Evolutionary conservation across 1,140 invertebrate genomes (phyloP).

Genomic region (Drosophila rhopaloa): DNA sequence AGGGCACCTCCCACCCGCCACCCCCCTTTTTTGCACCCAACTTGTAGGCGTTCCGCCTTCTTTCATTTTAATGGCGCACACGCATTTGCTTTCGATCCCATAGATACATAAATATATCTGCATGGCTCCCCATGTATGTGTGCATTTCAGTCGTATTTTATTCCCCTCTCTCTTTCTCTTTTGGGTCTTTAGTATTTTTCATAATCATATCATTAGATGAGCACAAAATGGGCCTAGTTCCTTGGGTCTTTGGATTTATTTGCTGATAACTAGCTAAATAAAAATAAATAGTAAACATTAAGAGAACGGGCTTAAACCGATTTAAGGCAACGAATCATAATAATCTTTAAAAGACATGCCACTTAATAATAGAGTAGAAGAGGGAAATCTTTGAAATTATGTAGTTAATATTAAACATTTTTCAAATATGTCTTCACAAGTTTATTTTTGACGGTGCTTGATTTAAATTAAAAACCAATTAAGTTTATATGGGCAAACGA

Average conservation of each 20-base stretch:
- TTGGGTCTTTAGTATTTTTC: conserved; percentile 62
- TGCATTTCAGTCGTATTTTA: conserved; percentile 60
- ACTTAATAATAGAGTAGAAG: background rate
- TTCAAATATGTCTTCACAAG: too few relatives aligned
- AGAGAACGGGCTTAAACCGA: conserved; percentile 1
- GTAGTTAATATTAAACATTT: too few relatives aligned
- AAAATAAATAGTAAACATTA: conserved; percentile 36
- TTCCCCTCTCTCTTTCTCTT: conserved; percentile 22
- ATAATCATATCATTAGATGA: conserved; percentile 79
- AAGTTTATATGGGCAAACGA: too few relatives aligned
- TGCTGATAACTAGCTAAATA: conserved; percentile 67
- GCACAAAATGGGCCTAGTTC: conserved; percentile 60
- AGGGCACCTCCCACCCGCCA: conserved; percentile 23
- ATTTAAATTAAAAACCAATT: too few relatives aligned
- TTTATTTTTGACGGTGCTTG: too few relatives aligned
- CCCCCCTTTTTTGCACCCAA: conserved; percentile 33
- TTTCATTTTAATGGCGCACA: conserved; percentile 81
- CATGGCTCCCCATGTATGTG: conserved; percentile 10
- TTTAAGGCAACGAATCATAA: background rate
- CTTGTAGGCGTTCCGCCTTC: conserved; percentile 77
- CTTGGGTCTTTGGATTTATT: conserved; percentile 49
- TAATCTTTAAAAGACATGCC: background rate
- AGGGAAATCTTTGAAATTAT: too few relatives aligned
- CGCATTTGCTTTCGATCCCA: conserved; percentile 78
- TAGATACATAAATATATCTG: conserved; percentile 63